Base-by-base conservation (phyloP, 1,140 invertebrate genomes). In the Olivierus martensii region DNA sequence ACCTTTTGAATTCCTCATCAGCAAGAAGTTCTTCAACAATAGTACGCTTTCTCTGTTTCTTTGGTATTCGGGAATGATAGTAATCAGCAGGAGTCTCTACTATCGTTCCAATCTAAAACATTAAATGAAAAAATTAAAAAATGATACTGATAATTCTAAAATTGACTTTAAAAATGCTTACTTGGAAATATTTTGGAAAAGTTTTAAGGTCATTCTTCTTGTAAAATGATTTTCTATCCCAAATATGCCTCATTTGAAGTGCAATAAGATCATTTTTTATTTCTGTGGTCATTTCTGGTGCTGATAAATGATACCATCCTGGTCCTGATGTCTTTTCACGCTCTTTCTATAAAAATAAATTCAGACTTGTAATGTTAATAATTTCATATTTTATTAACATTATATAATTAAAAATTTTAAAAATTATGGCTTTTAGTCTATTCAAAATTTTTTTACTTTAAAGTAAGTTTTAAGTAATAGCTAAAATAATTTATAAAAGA, bases 161-260 rank as follows among this genome's bases (percentile, higher is more conserved):
- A n/a, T n/a, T n/a, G n/a, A n/a, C n/a, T n/a, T n/a, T n/a, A 39
- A 14, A 34, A 21, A 7, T 18, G 28, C 15, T 3, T 67, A 84
- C 82, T 71, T 91, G 84, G 66, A 96, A 95, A 66, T 88, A 93
- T 73, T 94, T 95, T 0, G 90, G 89, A 34, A 90, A 63, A 2
- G 77, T 78, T 71, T 86, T 82, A 37, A 83, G 74, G 66, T 92
- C 87, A 67, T 88, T 91, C 59, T 86, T 85, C 67, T 94, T 95
- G 69, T 94, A 96, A 64, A 95, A 95, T 49, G 79, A 79, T 68
- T 93, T 94, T 0, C 87, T 83, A 74, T 97, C 84, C 3, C 96
- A 70, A 5, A 79, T 84, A n/a, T 84, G 83, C 64, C 93, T 78
- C 89, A 96, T 93, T 70, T 87, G 81, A 1, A 98, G 66, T 4